Base-by-base conservation (phyloP, 2,113 vertebrate genomes). In the Psittacula cyanocephala region DNA sequence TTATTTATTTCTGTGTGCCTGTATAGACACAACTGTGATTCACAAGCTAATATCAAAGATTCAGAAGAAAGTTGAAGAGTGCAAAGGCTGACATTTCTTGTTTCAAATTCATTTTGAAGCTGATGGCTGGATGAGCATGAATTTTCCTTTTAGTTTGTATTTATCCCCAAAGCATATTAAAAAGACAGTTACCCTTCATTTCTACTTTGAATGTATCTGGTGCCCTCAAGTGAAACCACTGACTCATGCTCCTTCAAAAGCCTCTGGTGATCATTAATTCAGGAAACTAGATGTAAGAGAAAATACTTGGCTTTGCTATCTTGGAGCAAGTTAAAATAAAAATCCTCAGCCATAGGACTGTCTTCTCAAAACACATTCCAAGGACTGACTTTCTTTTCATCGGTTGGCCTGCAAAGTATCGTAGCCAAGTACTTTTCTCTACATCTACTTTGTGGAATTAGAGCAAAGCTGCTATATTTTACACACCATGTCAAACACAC, bases 201-300 rank as follows among this genome's bases (percentile, higher is more conserved):
- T 86, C 83, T 68, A 37, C 91, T 95, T 87, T 62, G 62, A 92
- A 53, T 92, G 63, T 47, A 89, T 89, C 52, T 92, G 65, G 81
- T 97, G 84, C 86, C 83, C 93, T 96, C 93, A 92, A 96, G 95
- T 93, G 93, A 96, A 96, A 88, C 37, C 89, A 93, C 82, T 95
- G 95, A 96, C 80, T 94, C 88, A 96, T 65, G 72, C 55, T 90
- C 31, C 88, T 93, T 92, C 92, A 95, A 88, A 95, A 88, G 83
- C 64, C 82, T 87, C 92, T 69, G 69, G 86, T 78, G 90, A 92
- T 81, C 8, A 16, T 94, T 95, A 94, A 93, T 88, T 95, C 86
- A 92, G 88, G 65, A 96, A 94, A 84, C 69, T 84, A 64, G 18
- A 84, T 49, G 55, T 46, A 75, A 83, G 82, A 90, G 43, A 59